phyloP scores from a whole-genome alignment of 2,888 invertebrate genomes.

The Pristionchus japonicus region DNA sequence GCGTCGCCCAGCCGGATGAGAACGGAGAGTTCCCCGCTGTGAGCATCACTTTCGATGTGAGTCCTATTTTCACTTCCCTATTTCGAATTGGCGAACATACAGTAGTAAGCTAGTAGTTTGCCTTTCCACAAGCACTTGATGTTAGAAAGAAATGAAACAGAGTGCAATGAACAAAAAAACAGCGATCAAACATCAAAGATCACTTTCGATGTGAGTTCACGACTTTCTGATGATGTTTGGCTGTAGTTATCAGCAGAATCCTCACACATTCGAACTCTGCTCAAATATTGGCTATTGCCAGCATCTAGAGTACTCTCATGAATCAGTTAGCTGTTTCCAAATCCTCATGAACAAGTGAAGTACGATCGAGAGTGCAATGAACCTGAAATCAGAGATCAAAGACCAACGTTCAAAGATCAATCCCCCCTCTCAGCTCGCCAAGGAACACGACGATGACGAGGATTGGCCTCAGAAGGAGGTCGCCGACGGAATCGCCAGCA shows the following conservation, averaged over 20 bases:
- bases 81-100: too few species aligned
- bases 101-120: too few species aligned
- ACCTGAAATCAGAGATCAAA: neutral
- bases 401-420: neutral
- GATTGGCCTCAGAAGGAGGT: constrained; percentile 36
- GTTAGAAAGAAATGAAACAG: too few species aligned
- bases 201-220: neutral
- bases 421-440: neutral
- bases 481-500: constrained; percentile 28
- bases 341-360: neutral
- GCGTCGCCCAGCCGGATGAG: constrained; percentile 56
- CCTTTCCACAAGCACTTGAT: too few species aligned
- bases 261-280: too few species aligned
- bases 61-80: neutral
- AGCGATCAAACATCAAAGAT: too few species aligned
- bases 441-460: constrained; percentile 38
- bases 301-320: too few species aligned
- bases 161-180: too few species aligned
- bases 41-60: constrained; percentile 59
- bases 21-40: constrained; percentile 66
- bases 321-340: too few species aligned
- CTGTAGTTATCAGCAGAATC: too few species aligned
- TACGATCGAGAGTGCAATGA: neutral
- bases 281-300: too few species aligned
- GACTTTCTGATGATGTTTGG: too few species aligned